Base-by-base conservation (phyloP, 2,888 invertebrate species). In the Stenichneumon culpator region DNA sequence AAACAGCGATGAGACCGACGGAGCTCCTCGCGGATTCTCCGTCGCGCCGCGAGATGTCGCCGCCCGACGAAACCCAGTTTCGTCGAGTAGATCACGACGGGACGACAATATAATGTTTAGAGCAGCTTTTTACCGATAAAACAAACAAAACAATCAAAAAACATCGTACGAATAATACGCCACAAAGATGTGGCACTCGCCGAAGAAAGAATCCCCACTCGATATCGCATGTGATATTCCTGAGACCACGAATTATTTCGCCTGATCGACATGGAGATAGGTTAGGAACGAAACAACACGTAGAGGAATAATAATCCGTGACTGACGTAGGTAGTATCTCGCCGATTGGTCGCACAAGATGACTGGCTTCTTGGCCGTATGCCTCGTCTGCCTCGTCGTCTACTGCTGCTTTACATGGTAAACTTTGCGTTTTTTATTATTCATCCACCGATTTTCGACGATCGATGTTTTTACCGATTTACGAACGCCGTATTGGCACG, bases 371-470 rank as follows among this genome's bases (percentile, higher is more conserved):
- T 86, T 94, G 75, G 90, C 92, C 44, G 90, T 94, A 87, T 89
- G 91, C 68, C 79, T 93, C 47, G 88, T 94, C 82, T 91, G 91
- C 86, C 88, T 93, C 69, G 91, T 94, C 84, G 91, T 96, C 85
- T 96, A 96, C 92, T 96, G 95, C 79, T 95, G 95, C 90, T 95
- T 96, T 88, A 96, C 96, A 83, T 96, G 96, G 96, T 96, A 93
- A 94, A 95, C 90, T 87, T 89, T 88, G 89, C 88, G 63, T 83
- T 57, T 28, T 44, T 36, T 52, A 78, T 50, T 32, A 32, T 32
- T 7, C 9, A 68, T 57, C 73, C 32, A 36, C 25, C 16, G 60
- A 9, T 65, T 68, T 67, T n/a, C 63, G 28, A 28, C 28, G 16
- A 70, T 63, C 54, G 44, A 72, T 28, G 25, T 36, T 80, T 4